Evolutionary conservation across 1,140 invertebrate genomes (phyloP).

Genomic region (Heliconius nattereri): DNA sequence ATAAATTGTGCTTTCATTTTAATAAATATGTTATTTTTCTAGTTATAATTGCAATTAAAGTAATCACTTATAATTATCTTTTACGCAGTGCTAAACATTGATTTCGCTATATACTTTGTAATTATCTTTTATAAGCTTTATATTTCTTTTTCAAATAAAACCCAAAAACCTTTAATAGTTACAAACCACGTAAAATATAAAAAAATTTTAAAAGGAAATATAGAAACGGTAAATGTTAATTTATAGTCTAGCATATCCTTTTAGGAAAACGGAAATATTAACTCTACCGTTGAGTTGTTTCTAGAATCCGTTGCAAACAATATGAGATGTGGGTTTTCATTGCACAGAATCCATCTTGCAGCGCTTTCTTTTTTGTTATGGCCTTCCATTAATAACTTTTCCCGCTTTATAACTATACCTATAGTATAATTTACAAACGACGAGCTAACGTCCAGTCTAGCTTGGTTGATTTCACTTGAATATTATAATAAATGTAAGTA

Average conservation of each 20-base stretch:
- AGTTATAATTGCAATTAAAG: neutral
- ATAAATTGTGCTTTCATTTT: neutral
- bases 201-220: neutral
- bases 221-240: neutral
- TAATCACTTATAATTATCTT: neutral
- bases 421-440: slow-evolving; percentile 16
- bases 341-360: slow-evolving; percentile 62
- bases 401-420: slow-evolving; percentile 21
- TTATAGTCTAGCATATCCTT: neutral
- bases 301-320: neutral
- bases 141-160: too few relatives aligned
- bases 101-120: neutral
- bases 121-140: neutral
- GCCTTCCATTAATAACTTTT: slow-evolving; percentile 23
- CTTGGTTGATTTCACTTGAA: slow-evolving; percentile 9
- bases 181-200: too few relatives aligned
- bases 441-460: slow-evolving; percentile 2
- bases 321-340: slow-evolving; percentile 62
- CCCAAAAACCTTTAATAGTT: too few relatives aligned
- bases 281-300: neutral
- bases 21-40: neutral
- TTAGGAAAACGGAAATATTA: neutral
- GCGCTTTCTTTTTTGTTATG: slow-evolving; percentile 53
- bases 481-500: neutral
- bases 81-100: neutral